Conservation (phyloP, 2,888 invertebrate genomes). For the Nasonia oneida region DNA sequence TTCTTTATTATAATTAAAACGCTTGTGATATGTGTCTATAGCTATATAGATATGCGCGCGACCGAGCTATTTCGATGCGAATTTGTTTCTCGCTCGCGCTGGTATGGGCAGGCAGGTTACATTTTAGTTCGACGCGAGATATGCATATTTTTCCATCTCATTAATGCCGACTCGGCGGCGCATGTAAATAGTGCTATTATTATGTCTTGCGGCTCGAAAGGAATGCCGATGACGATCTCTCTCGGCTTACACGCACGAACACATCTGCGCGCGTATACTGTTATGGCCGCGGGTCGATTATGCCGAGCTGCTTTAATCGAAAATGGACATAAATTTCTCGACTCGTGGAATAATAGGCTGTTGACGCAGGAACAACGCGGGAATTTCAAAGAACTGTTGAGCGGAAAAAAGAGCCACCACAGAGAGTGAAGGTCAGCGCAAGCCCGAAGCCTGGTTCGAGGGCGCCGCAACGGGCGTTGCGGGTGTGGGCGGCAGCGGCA, state of each 20-base stretch:
- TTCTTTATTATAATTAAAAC: not conserved
- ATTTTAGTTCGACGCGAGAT: conserved; percentile 35
- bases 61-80: conserved; percentile 33
- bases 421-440: not conserved
- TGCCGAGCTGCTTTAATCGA: too few relatives aligned
- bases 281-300: too few relatives aligned
- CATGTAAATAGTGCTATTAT: conserved; percentile 49
- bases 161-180: conserved; percentile 11
- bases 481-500: conserved; percentile 35
- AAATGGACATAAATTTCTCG: too few relatives aligned
- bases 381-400: not conserved
- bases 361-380: too few relatives aligned
- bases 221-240: not conserved
- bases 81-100: not conserved
- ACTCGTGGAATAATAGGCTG: too few relatives aligned
- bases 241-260: not conserved
- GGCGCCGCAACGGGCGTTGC: not conserved
- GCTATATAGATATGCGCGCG: not conserved
- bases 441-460: not conserved
- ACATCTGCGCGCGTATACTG: too few relatives aligned
- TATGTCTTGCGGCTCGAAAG: conserved; percentile 19
- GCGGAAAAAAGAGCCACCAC: not conserved
- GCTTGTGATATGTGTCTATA: not conserved
- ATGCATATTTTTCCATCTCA: conserved; percentile 53
- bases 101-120: not conserved